Evolutionary conservation across 1,140 invertebrate species (phyloP).

Genomic region (Dolichoris vasculosae): DNA sequence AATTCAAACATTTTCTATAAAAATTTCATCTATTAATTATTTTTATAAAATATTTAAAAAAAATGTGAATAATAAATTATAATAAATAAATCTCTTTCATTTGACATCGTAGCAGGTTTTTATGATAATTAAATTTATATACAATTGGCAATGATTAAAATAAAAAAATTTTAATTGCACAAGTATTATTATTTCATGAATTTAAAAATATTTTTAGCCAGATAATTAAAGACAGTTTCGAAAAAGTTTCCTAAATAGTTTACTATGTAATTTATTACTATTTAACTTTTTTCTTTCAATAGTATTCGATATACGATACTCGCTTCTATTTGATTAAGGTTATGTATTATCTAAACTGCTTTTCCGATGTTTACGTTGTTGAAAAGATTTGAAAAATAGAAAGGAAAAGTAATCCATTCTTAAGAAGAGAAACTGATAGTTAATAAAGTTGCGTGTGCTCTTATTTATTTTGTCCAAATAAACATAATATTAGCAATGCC

Average conservation of each 20-base stretch:
- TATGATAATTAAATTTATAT: too few species aligned
- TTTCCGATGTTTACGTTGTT: constrained; percentile 31
- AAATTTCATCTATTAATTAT: not conserved
- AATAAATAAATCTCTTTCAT: too few species aligned
- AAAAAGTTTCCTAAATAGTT: not conserved
- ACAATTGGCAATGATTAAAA: not conserved
- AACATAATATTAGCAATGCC: constrained; percentile 1
- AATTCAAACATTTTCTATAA: not conserved
- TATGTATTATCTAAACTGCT: constrained; percentile 41
- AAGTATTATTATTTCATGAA: not conserved
- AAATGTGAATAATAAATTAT: not conserved
- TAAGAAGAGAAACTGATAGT: constrained; percentile 4
- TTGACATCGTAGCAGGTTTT: too few species aligned
- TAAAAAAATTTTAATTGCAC: not conserved
- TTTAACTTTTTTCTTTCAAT: not conserved
- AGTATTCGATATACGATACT: not conserved
- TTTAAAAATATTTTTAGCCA: not conserved
- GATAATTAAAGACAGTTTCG: not conserved
- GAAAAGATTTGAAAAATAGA: constrained; percentile 48
- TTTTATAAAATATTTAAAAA: not conserved
- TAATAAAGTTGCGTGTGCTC: not conserved
- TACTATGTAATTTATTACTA: too few species aligned
- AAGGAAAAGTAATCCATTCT: not conserved
- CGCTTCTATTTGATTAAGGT: constrained; percentile 10
- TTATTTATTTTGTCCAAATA: not conserved